Percentiles rank a stretch among this genome's conserved stretches.
phyloP scores from a whole-genome alignment of 2,797 vertebrate genomes.

The Microctenopoma steveboyesi region DNA sequence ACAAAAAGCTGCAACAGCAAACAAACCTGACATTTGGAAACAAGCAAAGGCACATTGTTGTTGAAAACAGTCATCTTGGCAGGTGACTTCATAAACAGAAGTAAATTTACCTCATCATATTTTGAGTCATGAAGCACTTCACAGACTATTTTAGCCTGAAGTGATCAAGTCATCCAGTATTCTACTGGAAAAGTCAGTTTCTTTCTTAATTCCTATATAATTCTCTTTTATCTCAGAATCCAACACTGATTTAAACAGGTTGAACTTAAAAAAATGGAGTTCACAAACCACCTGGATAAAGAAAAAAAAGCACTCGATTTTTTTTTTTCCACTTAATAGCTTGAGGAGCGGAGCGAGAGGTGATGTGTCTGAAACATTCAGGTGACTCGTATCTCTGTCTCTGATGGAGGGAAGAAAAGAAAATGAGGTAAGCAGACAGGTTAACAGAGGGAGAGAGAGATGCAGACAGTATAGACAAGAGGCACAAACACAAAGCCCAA shows the following conservation, averaged over 20 bases:
- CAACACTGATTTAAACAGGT: too few species aligned
- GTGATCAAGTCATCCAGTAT: background rate
- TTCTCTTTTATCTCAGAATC: too few species aligned
- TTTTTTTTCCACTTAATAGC: conserved; percentile 22
- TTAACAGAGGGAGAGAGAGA: background rate
- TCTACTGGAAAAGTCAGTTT: background rate
- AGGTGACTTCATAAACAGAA: too few species aligned
- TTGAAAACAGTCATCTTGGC: too few species aligned
- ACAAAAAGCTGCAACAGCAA: too few species aligned
- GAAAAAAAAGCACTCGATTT: background rate
- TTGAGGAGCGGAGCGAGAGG: conserved; percentile 19
- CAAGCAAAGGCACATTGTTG: too few species aligned
- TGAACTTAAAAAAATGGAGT: conserved; percentile 6
- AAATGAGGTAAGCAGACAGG: background rate
- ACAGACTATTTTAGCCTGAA: too few species aligned
- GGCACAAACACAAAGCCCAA: conserved; percentile 13
- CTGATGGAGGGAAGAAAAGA: background rate
- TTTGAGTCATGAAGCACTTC: background rate
- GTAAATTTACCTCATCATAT: background rate
- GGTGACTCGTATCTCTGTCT: conserved; percentile 39
- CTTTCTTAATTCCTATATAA: too few species aligned
- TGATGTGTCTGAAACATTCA: conserved; percentile 19
- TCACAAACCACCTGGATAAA: background rate
- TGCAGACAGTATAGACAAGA: background rate
- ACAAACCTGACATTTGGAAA: too few species aligned